phyloP scores from a whole-genome alignment of 2,888 invertebrate genomes.

The Tipula helvola region DNA sequence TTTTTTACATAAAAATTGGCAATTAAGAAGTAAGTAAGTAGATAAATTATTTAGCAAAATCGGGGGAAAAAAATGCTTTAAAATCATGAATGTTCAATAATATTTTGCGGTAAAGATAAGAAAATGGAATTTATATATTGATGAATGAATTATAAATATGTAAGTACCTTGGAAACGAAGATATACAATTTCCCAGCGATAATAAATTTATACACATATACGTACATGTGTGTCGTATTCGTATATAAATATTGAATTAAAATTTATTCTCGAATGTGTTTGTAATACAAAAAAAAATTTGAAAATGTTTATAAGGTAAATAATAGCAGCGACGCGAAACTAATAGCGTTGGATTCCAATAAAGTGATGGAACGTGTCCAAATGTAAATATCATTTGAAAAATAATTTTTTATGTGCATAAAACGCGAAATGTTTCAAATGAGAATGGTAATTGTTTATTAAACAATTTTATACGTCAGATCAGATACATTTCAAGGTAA shows the following conservation, averaged over 20 bases:
- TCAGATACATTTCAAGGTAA: background rate
- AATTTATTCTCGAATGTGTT: background rate
- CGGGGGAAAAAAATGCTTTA: background rate
- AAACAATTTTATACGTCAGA: background rate
- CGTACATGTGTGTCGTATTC: background rate
- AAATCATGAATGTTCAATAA: background rate
- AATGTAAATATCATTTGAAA: background rate
- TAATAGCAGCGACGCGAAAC: background rate
- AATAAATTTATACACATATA: background rate
- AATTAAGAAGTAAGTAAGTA: background rate
- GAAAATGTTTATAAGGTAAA: background rate
- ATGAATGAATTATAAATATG: background rate
- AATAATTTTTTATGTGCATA: background rate
- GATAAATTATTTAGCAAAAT: background rate
- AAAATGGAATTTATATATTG: background rate
- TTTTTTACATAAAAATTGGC: background rate
- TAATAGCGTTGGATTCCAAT: background rate
- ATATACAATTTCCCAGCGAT: background rate
- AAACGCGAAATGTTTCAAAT: background rate
- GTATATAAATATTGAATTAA: background rate
- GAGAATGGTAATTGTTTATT: background rate
- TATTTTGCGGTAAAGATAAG: background rate
- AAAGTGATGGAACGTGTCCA: background rate
- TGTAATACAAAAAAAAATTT: background rate
- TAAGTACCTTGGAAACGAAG: background rate